These are phyloP conservation scores for Lutraria rhynchaena DNA, from an alignment of 1,140 invertebrate genomes.

Conservation along the genomic window DNA sequence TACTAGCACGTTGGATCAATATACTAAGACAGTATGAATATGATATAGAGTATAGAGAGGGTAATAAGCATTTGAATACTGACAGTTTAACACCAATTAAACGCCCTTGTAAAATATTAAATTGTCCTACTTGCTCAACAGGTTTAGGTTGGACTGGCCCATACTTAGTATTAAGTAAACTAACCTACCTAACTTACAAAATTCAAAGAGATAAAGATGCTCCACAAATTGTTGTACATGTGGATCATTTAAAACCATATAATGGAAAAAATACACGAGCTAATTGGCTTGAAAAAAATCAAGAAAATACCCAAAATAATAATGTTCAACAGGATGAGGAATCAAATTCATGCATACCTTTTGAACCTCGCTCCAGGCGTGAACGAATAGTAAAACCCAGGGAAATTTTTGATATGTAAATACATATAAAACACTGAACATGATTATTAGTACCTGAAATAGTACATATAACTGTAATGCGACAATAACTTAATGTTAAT, in stretches of 20 bases:
- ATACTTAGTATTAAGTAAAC: slow-evolving; percentile 17
- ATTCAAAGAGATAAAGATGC: slow-evolving; percentile 14
- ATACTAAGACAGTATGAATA: too few relatives aligned
- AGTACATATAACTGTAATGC: too few relatives aligned
- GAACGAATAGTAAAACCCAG: slow-evolving; percentile 2
- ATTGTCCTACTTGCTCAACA: slow-evolving; percentile 39
- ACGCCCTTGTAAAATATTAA: slow-evolving; percentile 20
- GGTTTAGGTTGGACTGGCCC: slow-evolving; percentile 40
- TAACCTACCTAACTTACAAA: slow-evolving; percentile 32
- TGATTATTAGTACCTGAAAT: too few relatives aligned
- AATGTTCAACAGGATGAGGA: not conserved
- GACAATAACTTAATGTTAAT: not conserved
- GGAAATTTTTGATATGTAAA: slow-evolving; percentile 6
- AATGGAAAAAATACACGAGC: slow-evolving; percentile 5
- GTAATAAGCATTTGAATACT: slow-evolving; percentile 48
- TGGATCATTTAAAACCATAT: slow-evolving; percentile 63
- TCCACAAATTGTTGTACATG: slow-evolving; percentile 53
- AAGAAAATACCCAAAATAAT: not conserved
- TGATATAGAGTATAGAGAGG: slow-evolving; percentile 54
- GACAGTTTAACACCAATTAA: slow-evolving; percentile 48
- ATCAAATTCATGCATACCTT: not conserved
- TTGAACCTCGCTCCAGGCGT: not conserved
- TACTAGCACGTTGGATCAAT: slow-evolving; percentile 58
- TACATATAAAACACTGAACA: not conserved
- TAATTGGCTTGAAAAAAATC: not conserved